Evolutionary conservation across 2,113 vertebrate species (phyloP), one percentile per base, ranked within the genome.

Genomic region (Clupea harengus): DNA sequence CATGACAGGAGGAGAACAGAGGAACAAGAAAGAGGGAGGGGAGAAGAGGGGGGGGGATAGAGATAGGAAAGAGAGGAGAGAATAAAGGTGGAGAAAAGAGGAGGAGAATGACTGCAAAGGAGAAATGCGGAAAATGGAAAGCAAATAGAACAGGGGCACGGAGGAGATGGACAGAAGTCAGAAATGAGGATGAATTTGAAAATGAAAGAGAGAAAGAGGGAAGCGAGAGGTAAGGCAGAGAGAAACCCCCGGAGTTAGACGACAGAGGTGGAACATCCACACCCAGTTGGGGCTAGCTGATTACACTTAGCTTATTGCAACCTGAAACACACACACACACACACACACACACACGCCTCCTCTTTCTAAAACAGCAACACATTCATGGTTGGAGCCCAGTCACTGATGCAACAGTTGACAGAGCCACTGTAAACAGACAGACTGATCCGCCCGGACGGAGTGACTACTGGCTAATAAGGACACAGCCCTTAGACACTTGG

Each of bases 1-100:
- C 82, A 87, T 84, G 86, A 81, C 86, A 67, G 85, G 45, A 39
- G 25, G 45, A 86, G 52, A 75, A 45, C 49, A 52, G 72, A 46
- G 47, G 22, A 20, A 64, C 45, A 22, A 83, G 45, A 81, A 47
- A 72, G 45, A 64, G 49, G 54, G 44, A 46, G 25, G 52, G n/a
- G 28, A 46, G n/a, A 22, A 8, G n/a, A 45, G 9, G 47, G 6
- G 22, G 22, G 25, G 50, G 75, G 28, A 45, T 25, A 52, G 84
- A n/a, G 28, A 45, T 17, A 81, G 47, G 64, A 83, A 25, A 45
- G 44, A 57, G 45, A 88, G 49, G 32, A 18, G 81, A 50, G 25
- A 60, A 80, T 6, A 18, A 25, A 25, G 45, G 44, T 15, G 18
- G 52, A 22, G 13, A 10, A 25, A 22, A 8, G 54, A 60, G 54